These are phyloP conservation scores for Drosophila sturtevanti DNA, from an alignment of 1,140 invertebrate genomes.

Conservation along the genomic window DNA sequence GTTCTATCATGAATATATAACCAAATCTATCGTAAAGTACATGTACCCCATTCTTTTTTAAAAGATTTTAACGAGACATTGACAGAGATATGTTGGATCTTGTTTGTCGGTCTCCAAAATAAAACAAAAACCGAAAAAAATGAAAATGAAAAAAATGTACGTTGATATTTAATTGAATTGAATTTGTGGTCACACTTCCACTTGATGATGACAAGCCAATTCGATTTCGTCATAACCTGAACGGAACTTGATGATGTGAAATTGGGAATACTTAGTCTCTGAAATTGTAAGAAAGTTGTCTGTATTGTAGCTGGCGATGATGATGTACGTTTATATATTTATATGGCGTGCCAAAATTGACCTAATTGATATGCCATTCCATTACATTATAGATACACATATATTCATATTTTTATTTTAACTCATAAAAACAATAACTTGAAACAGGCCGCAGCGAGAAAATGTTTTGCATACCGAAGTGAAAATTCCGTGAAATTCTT, in stretches of 20 bases:
- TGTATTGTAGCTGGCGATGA: constrained; percentile 12
- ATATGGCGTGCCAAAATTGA: constrained; percentile 62
- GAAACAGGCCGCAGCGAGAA: constrained; percentile 21
- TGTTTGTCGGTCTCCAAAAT: constrained; percentile 37
- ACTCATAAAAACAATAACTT: not conserved
- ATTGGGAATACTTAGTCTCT: not conserved
- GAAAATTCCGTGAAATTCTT: constrained; percentile 45
- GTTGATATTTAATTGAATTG: constrained; percentile 70
- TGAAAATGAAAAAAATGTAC: constrained; percentile 30
- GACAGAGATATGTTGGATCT: constrained; percentile 20
- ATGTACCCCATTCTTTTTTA: not conserved
- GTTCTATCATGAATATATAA: no score
- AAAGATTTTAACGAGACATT: not conserved
- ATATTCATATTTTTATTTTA: constrained; percentile 5
- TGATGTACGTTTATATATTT: constrained; percentile 35
- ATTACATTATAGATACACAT: not conserved
- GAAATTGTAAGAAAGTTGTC: not conserved
- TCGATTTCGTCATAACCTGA: constrained; percentile 61
- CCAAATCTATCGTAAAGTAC: no score
- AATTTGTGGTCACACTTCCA: constrained; percentile 64
- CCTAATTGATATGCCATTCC: constrained; percentile 33
- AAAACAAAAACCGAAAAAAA: no score
- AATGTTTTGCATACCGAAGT: constrained; percentile 45
- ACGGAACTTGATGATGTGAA: constrained; percentile 1
- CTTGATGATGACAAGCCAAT: constrained; percentile 39